Conservation (phyloP, 1,140 invertebrate species). For the Dinothrombium tinctorium region DNA sequence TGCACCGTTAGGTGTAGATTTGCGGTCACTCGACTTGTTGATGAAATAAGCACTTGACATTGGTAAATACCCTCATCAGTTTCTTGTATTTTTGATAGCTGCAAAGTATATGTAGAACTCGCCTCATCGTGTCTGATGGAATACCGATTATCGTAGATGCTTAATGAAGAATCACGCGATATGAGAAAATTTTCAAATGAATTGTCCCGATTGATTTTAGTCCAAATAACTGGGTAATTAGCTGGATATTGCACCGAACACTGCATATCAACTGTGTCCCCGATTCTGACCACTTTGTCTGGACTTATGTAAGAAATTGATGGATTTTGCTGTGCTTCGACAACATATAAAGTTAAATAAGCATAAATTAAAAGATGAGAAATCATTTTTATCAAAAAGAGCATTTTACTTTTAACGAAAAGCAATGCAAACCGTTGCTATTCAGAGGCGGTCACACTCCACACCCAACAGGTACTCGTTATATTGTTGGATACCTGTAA, state of each 20-base stretch:
- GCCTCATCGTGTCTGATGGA: conserved; percentile 49
- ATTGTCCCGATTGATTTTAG: conserved; percentile 12
- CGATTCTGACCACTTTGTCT: conserved; percentile 72
- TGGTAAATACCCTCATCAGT: conserved; percentile 67
- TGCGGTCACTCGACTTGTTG: conserved; percentile 34
- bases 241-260: conserved; percentile 69
- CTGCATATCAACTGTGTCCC: conserved; percentile 55
- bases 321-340: too few relatives aligned
- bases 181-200: conserved; percentile 21
- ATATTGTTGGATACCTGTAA: too few relatives aligned
- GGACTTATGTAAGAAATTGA: conserved; percentile 74
- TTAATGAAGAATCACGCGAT: conserved; percentile 49
- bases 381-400: too few relatives aligned
- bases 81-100: conserved; percentile 78
- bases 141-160: conserved; percentile 58
- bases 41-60: conserved; percentile 55
- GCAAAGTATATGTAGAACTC: conserved; percentile 50
- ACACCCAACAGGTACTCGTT: too few relatives aligned
- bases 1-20: conserved; percentile 11
- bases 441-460: too few relatives aligned
- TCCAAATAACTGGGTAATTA: conserved; percentile 31
- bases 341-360: too few relatives aligned
- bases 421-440: too few relatives aligned
- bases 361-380: too few relatives aligned
- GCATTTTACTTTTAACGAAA: too few relatives aligned